phyloP scores from a whole-genome alignment of 2,797 vertebrate genomes.

The Oceanodroma leucorhoa region DNA sequence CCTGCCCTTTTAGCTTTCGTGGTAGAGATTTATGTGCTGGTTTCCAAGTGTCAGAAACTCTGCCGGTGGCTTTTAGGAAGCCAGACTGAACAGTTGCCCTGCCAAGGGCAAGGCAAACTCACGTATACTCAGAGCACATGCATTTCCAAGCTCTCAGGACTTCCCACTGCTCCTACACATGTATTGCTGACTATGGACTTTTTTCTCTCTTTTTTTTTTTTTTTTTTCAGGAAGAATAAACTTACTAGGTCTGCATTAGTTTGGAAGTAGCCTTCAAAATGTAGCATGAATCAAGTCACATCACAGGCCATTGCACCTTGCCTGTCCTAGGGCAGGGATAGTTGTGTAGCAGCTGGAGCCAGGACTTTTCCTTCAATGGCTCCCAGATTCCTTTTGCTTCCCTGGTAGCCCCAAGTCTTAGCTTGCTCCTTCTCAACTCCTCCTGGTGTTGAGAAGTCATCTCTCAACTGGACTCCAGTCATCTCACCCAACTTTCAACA shows the following conservation, averaged over 20 bases:
- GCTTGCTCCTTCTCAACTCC: background rate
- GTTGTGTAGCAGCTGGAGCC: background rate
- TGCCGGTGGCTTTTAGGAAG: background rate
- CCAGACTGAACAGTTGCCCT: background rate
- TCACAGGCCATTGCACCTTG: rapidly evolving
- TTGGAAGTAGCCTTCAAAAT: background rate
- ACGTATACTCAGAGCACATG: background rate
- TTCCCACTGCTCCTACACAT: background rate
- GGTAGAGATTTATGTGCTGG: background rate
- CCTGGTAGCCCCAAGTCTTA: background rate
- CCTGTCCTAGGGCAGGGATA: background rate
- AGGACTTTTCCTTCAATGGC: background rate
- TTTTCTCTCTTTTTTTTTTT: too few species aligned
- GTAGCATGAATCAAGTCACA: background rate
- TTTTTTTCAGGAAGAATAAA: background rate
- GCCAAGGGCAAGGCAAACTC: background rate
- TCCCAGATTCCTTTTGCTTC: background rate
- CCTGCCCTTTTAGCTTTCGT: background rate
- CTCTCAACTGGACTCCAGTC: background rate
- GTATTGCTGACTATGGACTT: background rate
- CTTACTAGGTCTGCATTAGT: background rate
- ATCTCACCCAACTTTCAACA: background rate
- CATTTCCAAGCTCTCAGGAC: background rate
- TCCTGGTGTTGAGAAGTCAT: background rate
- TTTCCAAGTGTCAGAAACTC: background rate